Conservation (phyloP, 2,113 vertebrate species). For the Indicator indicator region DNA sequence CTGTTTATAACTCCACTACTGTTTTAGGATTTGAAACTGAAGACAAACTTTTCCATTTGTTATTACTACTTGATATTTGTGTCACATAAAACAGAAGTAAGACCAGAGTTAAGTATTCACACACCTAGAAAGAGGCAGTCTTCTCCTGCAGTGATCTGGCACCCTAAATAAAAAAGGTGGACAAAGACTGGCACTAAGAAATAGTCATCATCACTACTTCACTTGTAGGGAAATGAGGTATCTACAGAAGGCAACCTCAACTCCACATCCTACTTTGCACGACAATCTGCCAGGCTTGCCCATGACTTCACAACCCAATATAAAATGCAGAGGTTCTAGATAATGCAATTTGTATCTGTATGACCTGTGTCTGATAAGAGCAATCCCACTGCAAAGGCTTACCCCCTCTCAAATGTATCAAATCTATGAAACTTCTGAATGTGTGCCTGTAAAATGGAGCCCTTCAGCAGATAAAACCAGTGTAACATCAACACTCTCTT, state of each 20-base stretch:
- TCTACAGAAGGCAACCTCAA: neutral
- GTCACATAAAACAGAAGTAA: neutral
- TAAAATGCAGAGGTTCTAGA: neutral
- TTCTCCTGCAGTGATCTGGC: neutral
- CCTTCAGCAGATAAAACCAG: neutral
- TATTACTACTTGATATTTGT: neutral
- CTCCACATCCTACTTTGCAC: neutral
- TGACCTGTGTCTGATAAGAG: neutral
- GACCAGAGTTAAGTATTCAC: neutral
- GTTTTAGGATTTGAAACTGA: neutral
- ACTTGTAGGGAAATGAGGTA: neutral
- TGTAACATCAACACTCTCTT: accelerated
- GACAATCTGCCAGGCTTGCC: neutral
- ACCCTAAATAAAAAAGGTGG: neutral
- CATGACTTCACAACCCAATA: neutral
- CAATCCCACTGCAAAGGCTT: neutral
- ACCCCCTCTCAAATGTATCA: neutral
- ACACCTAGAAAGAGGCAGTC: neutral
- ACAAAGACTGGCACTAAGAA: neutral
- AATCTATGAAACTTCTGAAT: neutral
- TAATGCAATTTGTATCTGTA: neutral
- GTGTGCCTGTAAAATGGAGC: neutral
- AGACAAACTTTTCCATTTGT: neutral
- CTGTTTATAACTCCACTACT: neutral
- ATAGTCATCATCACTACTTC: neutral